Evolutionary conservation across 2,888 invertebrate species (phyloP).

Genomic region (Aleiodes alternator): DNA sequence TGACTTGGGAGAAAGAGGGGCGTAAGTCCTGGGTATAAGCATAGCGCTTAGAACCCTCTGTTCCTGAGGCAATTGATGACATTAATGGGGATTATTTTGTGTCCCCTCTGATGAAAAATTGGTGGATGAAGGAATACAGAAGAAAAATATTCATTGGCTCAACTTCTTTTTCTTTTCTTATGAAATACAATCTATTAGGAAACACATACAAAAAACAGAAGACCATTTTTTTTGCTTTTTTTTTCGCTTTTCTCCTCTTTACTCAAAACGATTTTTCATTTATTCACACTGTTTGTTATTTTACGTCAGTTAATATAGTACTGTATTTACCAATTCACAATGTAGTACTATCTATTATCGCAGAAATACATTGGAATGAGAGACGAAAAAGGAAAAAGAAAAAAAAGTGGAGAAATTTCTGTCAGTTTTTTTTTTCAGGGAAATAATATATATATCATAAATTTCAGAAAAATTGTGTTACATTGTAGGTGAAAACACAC

Average conservation of each 20-base stretch:
- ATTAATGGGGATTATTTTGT: too few relatives aligned
- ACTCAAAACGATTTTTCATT: conserved; percentile 45
- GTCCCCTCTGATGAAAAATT: neutral
- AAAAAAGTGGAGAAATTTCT: conserved; percentile 54
- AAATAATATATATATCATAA: conserved; percentile 66
- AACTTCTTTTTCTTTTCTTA: neutral
- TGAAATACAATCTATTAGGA: neutral
- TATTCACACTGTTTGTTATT: conserved; percentile 38
- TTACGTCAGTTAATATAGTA: conserved; percentile 36
- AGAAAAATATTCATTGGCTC: conserved; percentile 10
- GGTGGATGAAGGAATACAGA: too few relatives aligned
- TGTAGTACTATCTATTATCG: conserved; percentile 32
- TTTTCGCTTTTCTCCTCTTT: neutral
- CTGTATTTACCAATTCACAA: conserved; percentile 34
- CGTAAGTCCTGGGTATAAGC: too few relatives aligned
- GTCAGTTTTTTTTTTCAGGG: conserved; percentile 63
- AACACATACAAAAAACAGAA: too few relatives aligned
- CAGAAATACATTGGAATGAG: neutral
- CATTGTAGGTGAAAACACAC: conserved; percentile 38
- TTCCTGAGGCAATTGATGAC: too few relatives aligned
- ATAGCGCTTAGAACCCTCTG: too few relatives aligned
- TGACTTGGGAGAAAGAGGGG: too few relatives aligned
- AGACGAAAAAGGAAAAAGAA: conserved; percentile 36
- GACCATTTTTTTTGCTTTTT: neutral
- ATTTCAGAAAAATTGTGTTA: conserved; percentile 61